phyloP scores from a whole-genome alignment of 1,140 invertebrate species.

The Panagrolaimus sp. region DNA sequence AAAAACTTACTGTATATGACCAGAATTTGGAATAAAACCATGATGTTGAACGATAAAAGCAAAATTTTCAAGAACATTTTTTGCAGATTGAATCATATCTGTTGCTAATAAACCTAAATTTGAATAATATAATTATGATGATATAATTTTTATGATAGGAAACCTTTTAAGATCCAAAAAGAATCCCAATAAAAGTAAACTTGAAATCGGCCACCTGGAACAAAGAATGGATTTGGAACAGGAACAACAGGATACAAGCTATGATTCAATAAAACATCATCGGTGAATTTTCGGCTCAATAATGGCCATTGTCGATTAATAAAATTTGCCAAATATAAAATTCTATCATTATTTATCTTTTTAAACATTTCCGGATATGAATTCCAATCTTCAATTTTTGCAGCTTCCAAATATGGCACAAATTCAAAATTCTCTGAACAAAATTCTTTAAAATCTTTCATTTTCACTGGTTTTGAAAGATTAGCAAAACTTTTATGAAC shows the following conservation, averaged over 20 bases:
- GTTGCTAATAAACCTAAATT: conserved; percentile 67
- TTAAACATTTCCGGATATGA: conserved; percentile 26
- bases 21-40: conserved; percentile 82
- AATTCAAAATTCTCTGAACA: conserved; percentile 33
- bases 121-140: neutral
- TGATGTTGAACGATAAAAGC: conserved; percentile 37
- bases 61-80: conserved; percentile 69
- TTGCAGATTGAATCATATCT: conserved; percentile 73
- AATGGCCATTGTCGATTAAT: conserved; percentile 73
- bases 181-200: conserved; percentile 88
- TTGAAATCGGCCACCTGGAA: conserved; percentile 80
- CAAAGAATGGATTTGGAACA: conserved; percentile 79
- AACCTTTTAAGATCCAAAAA: conserved; percentile 80
- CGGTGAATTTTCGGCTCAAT: conserved; percentile 68
- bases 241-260: conserved; percentile 75
- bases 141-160: neutral
- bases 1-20: conserved; percentile 73
- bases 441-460: conserved; percentile 30
- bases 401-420: conserved; percentile 27
- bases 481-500: conserved; percentile 37
- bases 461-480: conserved; percentile 20
- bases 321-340: conserved; percentile 57
- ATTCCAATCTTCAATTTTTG: conserved; percentile 34
- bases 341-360: conserved; percentile 10
- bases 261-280: conserved; percentile 71